phyloP scores from a whole-genome alignment of 2,888 invertebrate species.

The Erebia epiphron region DNA sequence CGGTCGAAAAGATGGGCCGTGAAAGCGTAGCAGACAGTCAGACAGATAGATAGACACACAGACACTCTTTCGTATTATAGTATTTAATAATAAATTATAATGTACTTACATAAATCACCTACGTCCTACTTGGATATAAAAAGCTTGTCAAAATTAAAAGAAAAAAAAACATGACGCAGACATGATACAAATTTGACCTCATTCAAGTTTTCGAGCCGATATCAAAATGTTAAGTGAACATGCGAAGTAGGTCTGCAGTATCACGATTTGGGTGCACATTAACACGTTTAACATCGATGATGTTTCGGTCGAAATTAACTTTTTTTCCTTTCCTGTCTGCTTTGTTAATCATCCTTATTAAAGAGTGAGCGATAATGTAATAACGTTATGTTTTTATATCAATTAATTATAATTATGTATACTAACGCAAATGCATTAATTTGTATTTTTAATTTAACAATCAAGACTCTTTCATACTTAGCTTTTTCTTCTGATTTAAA shows the following conservation, averaged over 20 bases:
- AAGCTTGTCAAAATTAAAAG: neutral
- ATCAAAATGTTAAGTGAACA: conserved; percentile 13
- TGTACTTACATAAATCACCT: no score
- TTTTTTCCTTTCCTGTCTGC: neutral
- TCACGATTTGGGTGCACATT: conserved; percentile 33
- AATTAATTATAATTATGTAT: no score
- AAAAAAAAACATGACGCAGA: neutral
- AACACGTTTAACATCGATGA: conserved; percentile 37
- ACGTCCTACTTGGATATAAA: neutral
- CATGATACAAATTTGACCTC: conserved; percentile 4
- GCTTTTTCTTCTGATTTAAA: neutral
- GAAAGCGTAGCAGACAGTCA: no score
- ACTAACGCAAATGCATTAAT: no score
- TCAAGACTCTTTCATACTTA: neutral
- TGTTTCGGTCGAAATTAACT: conserved; percentile 46
- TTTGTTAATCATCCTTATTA: conserved; percentile 8
- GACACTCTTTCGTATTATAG: no score
- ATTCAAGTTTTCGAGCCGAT: conserved; percentile 1
- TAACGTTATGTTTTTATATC: neutral
- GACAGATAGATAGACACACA: no score
- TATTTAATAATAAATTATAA: no score
- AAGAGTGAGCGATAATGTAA: neutral
- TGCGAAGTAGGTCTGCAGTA: conserved; percentile 29
- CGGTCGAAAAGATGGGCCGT: no score
- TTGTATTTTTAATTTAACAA: no score